phyloP scores from a whole-genome alignment of 2,888 invertebrate species.

The Eilema sororculum region DNA sequence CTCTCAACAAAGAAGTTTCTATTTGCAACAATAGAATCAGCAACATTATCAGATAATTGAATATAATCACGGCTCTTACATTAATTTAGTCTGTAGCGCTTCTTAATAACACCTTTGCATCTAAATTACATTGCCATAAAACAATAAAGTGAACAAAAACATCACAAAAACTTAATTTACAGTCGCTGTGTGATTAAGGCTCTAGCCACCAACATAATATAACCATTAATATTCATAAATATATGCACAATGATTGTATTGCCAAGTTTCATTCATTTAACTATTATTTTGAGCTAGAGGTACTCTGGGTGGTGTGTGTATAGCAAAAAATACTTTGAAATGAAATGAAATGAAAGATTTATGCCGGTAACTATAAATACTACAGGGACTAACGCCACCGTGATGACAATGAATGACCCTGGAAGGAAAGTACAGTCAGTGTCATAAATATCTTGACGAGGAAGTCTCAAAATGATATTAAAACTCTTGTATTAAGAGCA shows the following conservation, averaged over 20 bases:
- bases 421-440: too few relatives aligned
- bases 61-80: constrained; percentile 1
- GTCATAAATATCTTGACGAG: too few relatives aligned
- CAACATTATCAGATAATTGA: neutral
- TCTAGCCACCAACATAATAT: neutral
- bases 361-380: too few relatives aligned
- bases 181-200: neutral
- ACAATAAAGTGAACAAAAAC: constrained; percentile 3
- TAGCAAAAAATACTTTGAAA: too few relatives aligned
- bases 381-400: too few relatives aligned
- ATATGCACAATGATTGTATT: neutral
- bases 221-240: neutral
- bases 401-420: too few relatives aligned
- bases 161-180: constrained; percentile 3
- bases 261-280: neutral
- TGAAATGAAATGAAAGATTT: too few relatives aligned
- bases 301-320: too few relatives aligned
- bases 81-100: neutral
- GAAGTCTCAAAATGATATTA: too few relatives aligned
- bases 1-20: neutral
- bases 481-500: too few relatives aligned
- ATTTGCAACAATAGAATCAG: neutral
- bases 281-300: too few relatives aligned
- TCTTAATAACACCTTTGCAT: constrained; percentile 6
- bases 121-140: constrained; percentile 5